These are phyloP conservation scores for Epinephelus malabaricus DNA, from an alignment of 2,797 vertebrate species.

Conservation along the genomic window DNA sequence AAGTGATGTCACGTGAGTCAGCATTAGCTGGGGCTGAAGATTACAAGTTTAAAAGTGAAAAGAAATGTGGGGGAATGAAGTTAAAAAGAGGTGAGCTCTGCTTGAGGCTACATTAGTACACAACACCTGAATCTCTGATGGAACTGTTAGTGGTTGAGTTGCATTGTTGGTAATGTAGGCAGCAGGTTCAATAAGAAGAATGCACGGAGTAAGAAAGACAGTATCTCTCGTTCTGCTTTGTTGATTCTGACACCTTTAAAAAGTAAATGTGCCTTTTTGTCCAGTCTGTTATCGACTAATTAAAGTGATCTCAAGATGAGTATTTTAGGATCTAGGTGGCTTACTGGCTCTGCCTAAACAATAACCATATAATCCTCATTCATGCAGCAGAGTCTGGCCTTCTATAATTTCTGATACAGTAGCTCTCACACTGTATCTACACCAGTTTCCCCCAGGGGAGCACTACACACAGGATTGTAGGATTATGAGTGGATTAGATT, in stretches of 20 bases:
- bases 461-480: background rate
- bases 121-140: background rate
- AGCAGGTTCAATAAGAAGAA: background rate
- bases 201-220: rapidly evolving
- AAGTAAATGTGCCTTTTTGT: background rate
- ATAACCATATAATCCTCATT: constrained; percentile 27
- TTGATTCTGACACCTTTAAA: background rate
- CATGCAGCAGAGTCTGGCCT: constrained; percentile 20
- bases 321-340: background rate
- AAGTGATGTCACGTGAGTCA: background rate
- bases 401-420: constrained; percentile 9
- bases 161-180: background rate
- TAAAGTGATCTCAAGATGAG: background rate
- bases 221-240: background rate
- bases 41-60: background rate
- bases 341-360: background rate
- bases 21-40: background rate
- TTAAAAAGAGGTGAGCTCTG: background rate
- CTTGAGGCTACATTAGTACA: background rate
- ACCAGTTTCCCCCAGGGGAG: background rate
- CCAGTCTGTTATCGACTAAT: background rate
- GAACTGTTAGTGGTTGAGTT: background rate
- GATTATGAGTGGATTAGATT: constrained; percentile 46
- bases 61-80: too few species aligned
- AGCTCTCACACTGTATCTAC: background rate